Conservation (phyloP, 2,888 invertebrate species). For the Panorpa germanica region DNA sequence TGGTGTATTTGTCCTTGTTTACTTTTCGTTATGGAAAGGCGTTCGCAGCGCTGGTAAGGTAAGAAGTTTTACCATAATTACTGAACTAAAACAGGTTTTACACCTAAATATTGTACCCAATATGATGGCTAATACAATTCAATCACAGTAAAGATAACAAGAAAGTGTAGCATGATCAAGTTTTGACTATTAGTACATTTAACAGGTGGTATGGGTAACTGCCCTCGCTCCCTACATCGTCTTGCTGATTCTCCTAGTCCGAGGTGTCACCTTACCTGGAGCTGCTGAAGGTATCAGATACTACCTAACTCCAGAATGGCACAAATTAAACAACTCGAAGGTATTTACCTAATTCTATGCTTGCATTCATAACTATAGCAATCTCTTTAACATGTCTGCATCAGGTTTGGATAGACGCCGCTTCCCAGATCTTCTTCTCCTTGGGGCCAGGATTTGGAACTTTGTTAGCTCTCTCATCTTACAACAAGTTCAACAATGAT, state of each 20-base stretch:
- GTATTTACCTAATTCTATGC: constrained; percentile 22
- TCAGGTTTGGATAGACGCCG: constrained; percentile 85
- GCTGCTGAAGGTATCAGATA: constrained; percentile 71
- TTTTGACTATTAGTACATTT: constrained; percentile 1
- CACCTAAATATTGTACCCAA: neutral
- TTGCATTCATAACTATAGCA: neutral
- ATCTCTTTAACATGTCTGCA: constrained; percentile 3
- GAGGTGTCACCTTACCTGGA: constrained; percentile 74
- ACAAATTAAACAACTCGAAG: constrained; percentile 56
- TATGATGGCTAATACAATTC: neutral
- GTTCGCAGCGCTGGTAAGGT: constrained; percentile 86
- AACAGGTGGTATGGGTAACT: constrained; percentile 84
- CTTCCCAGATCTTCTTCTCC: constrained; percentile 87
- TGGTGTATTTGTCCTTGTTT: constrained; percentile 81
- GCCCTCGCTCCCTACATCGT: constrained; percentile 86
- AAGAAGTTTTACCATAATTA: too few relatives aligned
- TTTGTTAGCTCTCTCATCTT: constrained; percentile 73
- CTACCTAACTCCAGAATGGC: constrained; percentile 80
- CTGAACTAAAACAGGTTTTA: neutral
- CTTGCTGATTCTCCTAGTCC: constrained; percentile 61
- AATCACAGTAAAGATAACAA: neutral
- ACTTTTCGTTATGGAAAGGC: constrained; percentile 94
- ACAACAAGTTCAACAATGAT: constrained; percentile 88
- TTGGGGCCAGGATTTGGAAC: constrained; percentile 87
- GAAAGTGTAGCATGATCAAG: neutral